Base-by-base conservation (phyloP, 2,888 invertebrate genomes). In the Selenia dentaria region DNA sequence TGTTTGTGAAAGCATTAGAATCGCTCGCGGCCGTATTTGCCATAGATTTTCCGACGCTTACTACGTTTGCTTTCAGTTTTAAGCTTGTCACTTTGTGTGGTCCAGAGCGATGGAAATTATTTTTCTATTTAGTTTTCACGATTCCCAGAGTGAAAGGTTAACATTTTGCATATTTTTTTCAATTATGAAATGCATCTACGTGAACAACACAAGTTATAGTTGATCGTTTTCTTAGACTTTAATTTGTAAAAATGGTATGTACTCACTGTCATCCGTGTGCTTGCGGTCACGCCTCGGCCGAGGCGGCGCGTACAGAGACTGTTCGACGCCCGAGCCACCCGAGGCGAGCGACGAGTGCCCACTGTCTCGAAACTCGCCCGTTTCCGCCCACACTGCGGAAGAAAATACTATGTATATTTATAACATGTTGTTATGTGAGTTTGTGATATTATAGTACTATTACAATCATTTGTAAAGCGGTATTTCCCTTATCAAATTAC, bases 341-440 rank as follows among this genome's bases (percentile, higher is more conserved):
- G 95, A 94, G 67, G 93, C 91, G 67, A 94, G 88, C 31, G 93
- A 92, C 58, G 93, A 93, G 78, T 96, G 96, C 58, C 95, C 93
- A 64, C 93, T 95, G 88, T 96, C 96, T 64, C 96, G 93, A 83
- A 96, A 96, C 91, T 96, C 96, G 56, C 96, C 96, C 45, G 95
- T 95, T 86, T 96, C 96, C 56, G 96, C 96, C 96, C 96, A 96
- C 81, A 96, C 96, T 97, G 94, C 63, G 93, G 94, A 66, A 36
- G 50, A 36, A 44, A 46, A 62, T 41, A 38, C 42, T 51, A 54
- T 53, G 50, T 57, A 34, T 26, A 35, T 46, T 45, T 32, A 40
- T 26, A 36, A 16, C 32, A 12, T n/a, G 47, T 18, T 26, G 24
- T 39, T 25, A 36, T 4, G 10, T 18, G n/a, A n/a, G n/a, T n/a